These are phyloP conservation scores for Chelonus insularis DNA, from an alignment of 1,140 invertebrate species.

Conservation along the genomic window DNA sequence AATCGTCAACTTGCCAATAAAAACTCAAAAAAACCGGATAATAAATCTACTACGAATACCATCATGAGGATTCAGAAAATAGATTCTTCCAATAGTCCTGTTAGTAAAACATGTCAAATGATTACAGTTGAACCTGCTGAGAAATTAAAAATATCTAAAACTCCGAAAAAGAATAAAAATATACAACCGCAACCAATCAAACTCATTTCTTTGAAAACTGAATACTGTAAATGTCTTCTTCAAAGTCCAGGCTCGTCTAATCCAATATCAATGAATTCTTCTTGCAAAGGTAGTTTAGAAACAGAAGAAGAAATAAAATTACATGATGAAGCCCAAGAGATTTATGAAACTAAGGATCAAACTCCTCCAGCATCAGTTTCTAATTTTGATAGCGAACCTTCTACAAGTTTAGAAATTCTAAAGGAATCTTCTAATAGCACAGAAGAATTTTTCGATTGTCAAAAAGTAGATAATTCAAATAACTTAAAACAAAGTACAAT, in stretches of 20 bases:
- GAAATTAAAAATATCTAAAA: neutral
- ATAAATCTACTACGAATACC: neutral
- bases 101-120: too few relatives aligned
- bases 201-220: neutral
- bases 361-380: constrained; percentile 27
- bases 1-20: neutral
- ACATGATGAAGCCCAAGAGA: constrained; percentile 22
- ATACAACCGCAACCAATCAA: neutral
- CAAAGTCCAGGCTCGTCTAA: constrained; percentile 27
- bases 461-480: too few relatives aligned
- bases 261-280: constrained; percentile 6
- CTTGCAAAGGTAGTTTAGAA: neutral
- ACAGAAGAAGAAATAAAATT: constrained; percentile 13
- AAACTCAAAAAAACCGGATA: neutral
- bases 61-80: too few relatives aligned
- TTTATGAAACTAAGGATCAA: constrained; percentile 10
- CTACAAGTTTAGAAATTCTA: too few relatives aligned
- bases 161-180: neutral
- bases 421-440: neutral
- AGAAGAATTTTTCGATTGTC: neutral
- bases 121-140: neutral
- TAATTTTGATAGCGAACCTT: neutral
- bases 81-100: too few relatives aligned
- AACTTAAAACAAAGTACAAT: too few relatives aligned
- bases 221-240: constrained; percentile 11